phyloP scores from a whole-genome alignment of 2,888 invertebrate genomes.

The Drosophila mayaguana region DNA sequence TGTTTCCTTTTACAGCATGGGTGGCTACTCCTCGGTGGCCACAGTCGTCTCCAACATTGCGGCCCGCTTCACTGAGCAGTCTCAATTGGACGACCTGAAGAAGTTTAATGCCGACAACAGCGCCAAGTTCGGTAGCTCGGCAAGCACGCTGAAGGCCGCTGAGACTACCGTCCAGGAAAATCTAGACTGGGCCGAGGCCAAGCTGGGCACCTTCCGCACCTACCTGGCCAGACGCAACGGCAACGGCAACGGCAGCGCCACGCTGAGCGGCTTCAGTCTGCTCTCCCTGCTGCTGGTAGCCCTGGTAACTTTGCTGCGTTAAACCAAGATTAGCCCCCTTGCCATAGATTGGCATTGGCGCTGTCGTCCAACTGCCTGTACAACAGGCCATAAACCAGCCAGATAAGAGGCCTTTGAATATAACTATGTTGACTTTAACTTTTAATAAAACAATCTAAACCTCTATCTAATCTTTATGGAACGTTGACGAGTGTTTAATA shows the following conservation, averaged over 20 bases:
- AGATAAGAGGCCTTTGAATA: slow-evolving; percentile 41
- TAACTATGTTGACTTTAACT: slow-evolving; percentile 16
- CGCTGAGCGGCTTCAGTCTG: slow-evolving; percentile 57
- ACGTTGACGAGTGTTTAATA: neutral
- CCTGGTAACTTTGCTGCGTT: slow-evolving; percentile 53
- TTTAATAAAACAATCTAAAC: slow-evolving; percentile 39
- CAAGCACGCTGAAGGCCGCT: slow-evolving; percentile 69
- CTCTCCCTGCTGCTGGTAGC: slow-evolving; percentile 64
- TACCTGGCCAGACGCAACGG: slow-evolving; percentile 64
- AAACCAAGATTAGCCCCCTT: slow-evolving; percentile 17
- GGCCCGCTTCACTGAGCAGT: slow-evolving; percentile 78
- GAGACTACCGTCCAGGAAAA: slow-evolving; percentile 78
- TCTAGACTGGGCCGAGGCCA: slow-evolving; percentile 77
- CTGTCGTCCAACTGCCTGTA: slow-evolving; percentile 19
- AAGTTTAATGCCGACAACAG: slow-evolving; percentile 70
- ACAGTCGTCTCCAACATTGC: slow-evolving; percentile 81
- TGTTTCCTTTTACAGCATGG: slow-evolving; percentile 69
- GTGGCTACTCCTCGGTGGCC: slow-evolving; percentile 77
- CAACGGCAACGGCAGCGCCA: slow-evolving; percentile 61
- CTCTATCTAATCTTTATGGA: slow-evolving; percentile 35
- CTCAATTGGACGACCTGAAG: slow-evolving; percentile 69
- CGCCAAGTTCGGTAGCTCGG: slow-evolving; percentile 74
- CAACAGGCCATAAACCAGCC: slow-evolving; percentile 42
- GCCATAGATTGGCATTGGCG: slow-evolving; percentile 14
- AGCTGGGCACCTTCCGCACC: slow-evolving; percentile 66